Percentiles rank a stretch among this genome's conserved stretches.
These are phyloP conservation scores for Hoplodrina ambigua DNA, from an alignment of 2,888 invertebrate genomes.

Conservation along the genomic window DNA sequence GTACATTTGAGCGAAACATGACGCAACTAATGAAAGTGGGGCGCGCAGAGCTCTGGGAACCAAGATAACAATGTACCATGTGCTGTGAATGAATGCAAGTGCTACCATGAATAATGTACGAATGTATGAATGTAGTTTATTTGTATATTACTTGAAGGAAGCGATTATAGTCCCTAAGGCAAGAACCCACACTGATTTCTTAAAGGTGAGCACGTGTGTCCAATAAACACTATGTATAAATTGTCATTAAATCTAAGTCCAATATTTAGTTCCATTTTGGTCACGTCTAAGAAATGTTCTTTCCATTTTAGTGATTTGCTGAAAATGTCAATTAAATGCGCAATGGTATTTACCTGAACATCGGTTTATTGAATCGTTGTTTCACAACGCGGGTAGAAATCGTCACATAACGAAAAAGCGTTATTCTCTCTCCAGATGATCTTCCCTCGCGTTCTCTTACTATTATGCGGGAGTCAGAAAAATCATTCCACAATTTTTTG, in stretches of 20 bases:
- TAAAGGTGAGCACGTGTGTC: constrained; percentile 23
- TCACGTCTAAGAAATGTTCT: no score
- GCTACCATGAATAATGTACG: constrained; percentile 34
- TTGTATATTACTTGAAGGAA: background rate
- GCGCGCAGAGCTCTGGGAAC: constrained; percentile 56
- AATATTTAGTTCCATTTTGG: no score
- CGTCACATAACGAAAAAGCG: no score
- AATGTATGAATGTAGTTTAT: constrained; percentile 24
- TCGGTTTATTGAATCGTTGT: no score
- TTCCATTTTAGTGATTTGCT: no score
- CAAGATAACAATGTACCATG: constrained; percentile 58
- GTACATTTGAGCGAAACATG: constrained; percentile 38
- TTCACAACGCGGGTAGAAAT: no score
- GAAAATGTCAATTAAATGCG: no score
- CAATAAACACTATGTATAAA: constrained; percentile 13
- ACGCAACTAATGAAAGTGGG: constrained; percentile 62
- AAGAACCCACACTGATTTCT: background rate
- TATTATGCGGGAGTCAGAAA: no score
- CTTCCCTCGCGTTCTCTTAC: no score
- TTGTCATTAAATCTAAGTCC: background rate
- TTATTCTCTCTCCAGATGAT: no score
- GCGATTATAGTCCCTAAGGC: constrained; percentile 10
- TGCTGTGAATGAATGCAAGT: constrained; percentile 46
- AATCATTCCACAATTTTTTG: no score
- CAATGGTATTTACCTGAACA: no score